Conservation (phyloP, 2,113 vertebrate species). For the Crypturellus undulatus region DNA sequence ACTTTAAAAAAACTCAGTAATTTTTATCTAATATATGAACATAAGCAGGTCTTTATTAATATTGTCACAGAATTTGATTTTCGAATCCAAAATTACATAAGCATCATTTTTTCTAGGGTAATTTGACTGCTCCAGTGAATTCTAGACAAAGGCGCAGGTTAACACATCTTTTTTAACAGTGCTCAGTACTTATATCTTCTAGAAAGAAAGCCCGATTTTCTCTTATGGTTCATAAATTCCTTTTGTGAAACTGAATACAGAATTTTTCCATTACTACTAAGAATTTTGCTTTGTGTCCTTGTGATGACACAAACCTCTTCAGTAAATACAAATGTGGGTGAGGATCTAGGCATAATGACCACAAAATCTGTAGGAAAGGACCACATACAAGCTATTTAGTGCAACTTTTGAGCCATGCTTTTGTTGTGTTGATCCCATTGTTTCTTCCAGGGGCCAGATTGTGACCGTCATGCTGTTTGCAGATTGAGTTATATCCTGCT, state of each 20-base stretch:
- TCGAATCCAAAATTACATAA: not conserved
- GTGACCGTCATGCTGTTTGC: not conserved
- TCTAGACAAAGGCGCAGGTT: not conserved
- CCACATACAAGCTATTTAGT: not conserved
- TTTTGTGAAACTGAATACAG: not conserved
- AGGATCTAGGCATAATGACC: not conserved
- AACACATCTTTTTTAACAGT: not conserved
- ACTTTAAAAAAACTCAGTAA: not conserved
- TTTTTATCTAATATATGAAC: not conserved
- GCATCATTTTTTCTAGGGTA: not conserved
- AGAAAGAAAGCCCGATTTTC: not conserved
- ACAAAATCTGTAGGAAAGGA: not conserved
- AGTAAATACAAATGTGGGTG: not conserved
- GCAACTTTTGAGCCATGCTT: not conserved
- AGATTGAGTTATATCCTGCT: not conserved
- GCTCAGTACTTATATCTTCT: not conserved
- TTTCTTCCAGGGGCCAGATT: not conserved
- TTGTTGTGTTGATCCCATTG: not conserved
- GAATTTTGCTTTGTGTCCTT: not conserved
- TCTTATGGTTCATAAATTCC: not conserved
- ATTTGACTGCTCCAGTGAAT: not conserved
- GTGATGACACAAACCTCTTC: not conserved
- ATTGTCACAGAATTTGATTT: not conserved
- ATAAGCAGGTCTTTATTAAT: not conserved
- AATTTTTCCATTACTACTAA: not conserved